Evolutionary conservation across 1,140 invertebrate genomes (phyloP), one percentile per base, ranked within the genome.

Genomic region (Apis florea): DNA sequence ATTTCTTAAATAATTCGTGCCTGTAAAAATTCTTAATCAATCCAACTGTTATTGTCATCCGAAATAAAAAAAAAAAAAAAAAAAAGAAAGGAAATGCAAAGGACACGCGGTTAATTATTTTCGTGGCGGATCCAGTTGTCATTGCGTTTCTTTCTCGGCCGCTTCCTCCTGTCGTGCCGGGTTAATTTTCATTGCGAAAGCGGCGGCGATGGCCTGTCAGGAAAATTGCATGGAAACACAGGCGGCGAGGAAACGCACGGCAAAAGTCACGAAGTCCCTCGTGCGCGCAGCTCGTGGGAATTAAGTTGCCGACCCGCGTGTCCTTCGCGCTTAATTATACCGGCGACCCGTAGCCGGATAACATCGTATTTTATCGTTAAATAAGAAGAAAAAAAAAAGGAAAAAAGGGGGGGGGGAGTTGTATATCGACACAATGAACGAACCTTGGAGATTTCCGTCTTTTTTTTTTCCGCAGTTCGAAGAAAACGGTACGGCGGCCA

Each of bases 291-390:
- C 64, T 85, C 86, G 86, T 88, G 86, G 86, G 86, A 88, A 88
- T 88, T 88, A 85, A 88, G 86, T 85, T 88, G 81, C 83, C 86
- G 79, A 78, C 54, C 70, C 70, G 70, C 70, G 68, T 74, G 86
- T 87, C 86, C 85, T 88, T 87, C 83, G 83, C 74, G 71, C 72
- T 84, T 88, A 84, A 87, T 88, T 88, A 87, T 84, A 88, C 68
- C 73, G 72, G 78, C 84, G 56, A 73, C 74, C 79, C 85, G 82
- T 85, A 79, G 79, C 78, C 80, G 85, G 79, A 68, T 63, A 56
- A 69, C 40, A 17, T 13, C 54, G 84, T 74, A 71, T 79, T 83
- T 86, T 83, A 85, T 85, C 72, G 80, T 86, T 78, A 73, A 85
- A 85, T 64, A 61, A 71, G 85, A 71, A 78, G 73, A 40, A 6